Evolutionary conservation across 2,797 vertebrate genomes (phyloP).

Genomic region (Acridotheres tristis): DNA sequence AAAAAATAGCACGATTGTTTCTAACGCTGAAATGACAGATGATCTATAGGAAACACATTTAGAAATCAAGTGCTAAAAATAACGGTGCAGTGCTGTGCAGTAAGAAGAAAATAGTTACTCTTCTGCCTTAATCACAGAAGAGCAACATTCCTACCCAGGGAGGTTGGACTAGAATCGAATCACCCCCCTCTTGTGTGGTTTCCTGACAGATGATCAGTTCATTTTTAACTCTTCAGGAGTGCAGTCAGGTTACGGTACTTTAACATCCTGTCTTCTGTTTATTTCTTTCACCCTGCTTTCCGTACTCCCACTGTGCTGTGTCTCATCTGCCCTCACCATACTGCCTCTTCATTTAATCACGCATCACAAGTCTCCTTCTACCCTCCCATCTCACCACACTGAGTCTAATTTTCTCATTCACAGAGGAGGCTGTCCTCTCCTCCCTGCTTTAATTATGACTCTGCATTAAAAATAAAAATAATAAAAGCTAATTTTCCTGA

Average conservation of each 20-base stretch:
- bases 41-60: constrained; percentile 14
- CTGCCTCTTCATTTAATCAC: constrained; percentile 61
- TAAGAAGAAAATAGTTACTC: constrained; percentile 17
- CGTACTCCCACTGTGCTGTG: constrained; percentile 47
- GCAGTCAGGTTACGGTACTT: constrained; percentile 35
- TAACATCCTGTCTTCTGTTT: constrained; percentile 58
- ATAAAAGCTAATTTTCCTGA: constrained; percentile 44
- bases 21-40: constrained; percentile 8
- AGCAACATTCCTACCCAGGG: not conserved
- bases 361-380: constrained; percentile 52
- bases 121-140: not conserved
- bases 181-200: not conserved
- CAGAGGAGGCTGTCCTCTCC: constrained; percentile 61
- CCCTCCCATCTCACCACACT: constrained; percentile 54
- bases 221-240: constrained; percentile 53
- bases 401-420: constrained; percentile 65
- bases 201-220: constrained; percentile 40
- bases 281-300: constrained; percentile 42
- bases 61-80: constrained; percentile 17
- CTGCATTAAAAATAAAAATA: constrained; percentile 51
- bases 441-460: constrained; percentile 65
- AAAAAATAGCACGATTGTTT: not conserved
- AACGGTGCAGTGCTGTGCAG: not conserved
- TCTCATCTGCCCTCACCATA: constrained; percentile 52
- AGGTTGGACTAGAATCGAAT: constrained; percentile 1